Percentiles rank a stretch among this genome's conserved stretches.
These are phyloP conservation scores for Pogonomyrmex californicus DNA, from an alignment of 1,140 invertebrate species.

Conservation along the genomic window DNA sequence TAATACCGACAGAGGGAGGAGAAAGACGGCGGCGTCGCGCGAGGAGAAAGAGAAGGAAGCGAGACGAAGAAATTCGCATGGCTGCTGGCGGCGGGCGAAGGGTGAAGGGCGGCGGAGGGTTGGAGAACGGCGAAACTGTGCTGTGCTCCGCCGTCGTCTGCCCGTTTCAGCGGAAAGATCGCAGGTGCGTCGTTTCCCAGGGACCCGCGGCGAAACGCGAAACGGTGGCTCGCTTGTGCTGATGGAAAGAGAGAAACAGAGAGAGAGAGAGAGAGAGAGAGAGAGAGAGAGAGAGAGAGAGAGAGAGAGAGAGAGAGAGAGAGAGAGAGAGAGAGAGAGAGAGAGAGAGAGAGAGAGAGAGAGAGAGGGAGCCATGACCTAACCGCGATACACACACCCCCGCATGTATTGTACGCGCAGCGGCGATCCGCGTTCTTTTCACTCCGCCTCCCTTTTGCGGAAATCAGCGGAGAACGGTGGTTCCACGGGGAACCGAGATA, in stretches of 20 bases:
- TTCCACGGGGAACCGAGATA: background rate
- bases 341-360: too few relatives aligned
- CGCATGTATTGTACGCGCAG: constrained; percentile 51
- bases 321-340: constrained; percentile 49
- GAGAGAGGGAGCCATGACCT: too few relatives aligned
- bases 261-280: background rate
- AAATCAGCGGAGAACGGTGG: constrained; percentile 40
- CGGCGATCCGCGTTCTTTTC: constrained; percentile 45
- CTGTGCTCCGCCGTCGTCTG: constrained; percentile 79
- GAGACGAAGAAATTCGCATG: constrained; percentile 63
- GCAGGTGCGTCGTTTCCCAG: constrained; percentile 84
- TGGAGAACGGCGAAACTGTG: constrained; percentile 40
- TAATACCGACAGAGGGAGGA: constrained; percentile 35
- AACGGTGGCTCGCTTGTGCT: constrained; percentile 79
- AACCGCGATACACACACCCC: constrained; percentile 72
- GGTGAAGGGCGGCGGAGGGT: constrained; percentile 28
- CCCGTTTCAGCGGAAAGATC: constrained; percentile 81
- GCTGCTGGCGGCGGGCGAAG: constrained; percentile 29
- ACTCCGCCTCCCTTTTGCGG: constrained; percentile 47
- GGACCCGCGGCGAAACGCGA: constrained; percentile 84
- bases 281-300: background rate
- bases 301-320: too few relatives aligned
- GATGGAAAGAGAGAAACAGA: constrained; percentile 14
- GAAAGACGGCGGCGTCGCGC: background rate
- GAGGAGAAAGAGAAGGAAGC: constrained; percentile 40